phyloP scores from a whole-genome alignment of 1,140 invertebrate genomes.

The Leptinotarsa texana region DNA sequence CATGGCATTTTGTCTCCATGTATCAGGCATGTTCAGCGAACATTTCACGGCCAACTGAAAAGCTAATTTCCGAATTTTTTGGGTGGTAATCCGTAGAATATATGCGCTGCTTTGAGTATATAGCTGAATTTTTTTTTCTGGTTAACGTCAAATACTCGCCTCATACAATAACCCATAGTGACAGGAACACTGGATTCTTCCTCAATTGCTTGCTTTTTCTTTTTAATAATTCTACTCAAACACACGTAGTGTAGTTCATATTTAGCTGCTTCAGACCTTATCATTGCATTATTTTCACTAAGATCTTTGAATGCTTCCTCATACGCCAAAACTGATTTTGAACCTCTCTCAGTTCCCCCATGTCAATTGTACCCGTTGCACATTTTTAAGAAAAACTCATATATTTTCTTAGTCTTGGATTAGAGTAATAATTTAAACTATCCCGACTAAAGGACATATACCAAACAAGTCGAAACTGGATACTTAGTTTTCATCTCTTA shows the following conservation, averaged over 20 bases:
- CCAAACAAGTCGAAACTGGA: not conserved
- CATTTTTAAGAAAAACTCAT: not conserved
- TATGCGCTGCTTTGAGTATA: not conserved
- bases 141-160: not conserved
- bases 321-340: not conserved
- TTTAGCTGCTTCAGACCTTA: too few relatives aligned
- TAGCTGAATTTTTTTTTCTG: not conserved
- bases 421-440: not conserved
- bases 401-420: not conserved
- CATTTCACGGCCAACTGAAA: too few relatives aligned
- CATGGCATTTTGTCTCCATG: too few relatives aligned
- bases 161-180: too few relatives aligned
- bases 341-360: conserved; percentile 1
- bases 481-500: not conserved
- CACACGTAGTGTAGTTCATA: too few relatives aligned
- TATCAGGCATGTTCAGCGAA: too few relatives aligned
- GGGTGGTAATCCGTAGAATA: too few relatives aligned
- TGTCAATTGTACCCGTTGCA: not conserved
- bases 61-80: too few relatives aligned
- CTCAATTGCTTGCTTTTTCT: too few relatives aligned
- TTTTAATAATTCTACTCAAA: too few relatives aligned
- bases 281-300: conserved; percentile 21
- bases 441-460: not conserved
- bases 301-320: not conserved
- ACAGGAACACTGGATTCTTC: too few relatives aligned